Evolutionary conservation across 1,140 invertebrate genomes (phyloP).

Genomic region (Drosophila sturtevanti): DNA sequence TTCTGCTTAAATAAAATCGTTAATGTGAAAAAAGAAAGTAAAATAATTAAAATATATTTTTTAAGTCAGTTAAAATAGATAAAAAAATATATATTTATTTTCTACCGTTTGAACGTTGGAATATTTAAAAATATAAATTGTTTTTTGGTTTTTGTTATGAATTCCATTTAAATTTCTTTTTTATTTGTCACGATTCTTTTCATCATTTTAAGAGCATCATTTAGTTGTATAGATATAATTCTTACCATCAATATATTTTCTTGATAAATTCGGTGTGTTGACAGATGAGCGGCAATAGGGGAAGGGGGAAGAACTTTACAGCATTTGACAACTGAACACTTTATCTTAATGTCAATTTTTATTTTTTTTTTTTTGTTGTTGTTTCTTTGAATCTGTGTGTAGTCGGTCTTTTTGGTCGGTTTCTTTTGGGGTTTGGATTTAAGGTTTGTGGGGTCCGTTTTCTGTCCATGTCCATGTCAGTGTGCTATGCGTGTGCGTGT

Average conservation of each 20-base stretch:
- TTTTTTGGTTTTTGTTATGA: too few relatives aligned
- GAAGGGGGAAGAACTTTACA: constrained; percentile 42
- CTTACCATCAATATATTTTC: constrained; percentile 24
- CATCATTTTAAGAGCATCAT: constrained; percentile 10
- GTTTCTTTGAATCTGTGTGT: constrained; percentile 24
- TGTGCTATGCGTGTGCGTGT: too few relatives aligned
- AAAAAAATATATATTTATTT: too few relatives aligned
- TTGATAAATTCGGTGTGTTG: constrained; percentile 33
- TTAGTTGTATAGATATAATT: constrained; percentile 21
- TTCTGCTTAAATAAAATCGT: too few relatives aligned
- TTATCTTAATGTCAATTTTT: constrained; percentile 75
- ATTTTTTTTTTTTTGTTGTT: constrained; percentile 43
- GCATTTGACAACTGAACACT: constrained; percentile 62
- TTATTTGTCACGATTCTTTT: not conserved
- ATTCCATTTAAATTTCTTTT: too few relatives aligned
- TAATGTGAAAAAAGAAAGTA: too few relatives aligned
- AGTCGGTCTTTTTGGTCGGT: constrained; percentile 20
- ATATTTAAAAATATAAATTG: too few relatives aligned
- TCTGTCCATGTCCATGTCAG: too few relatives aligned
- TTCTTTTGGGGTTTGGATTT: constrained; percentile 2
- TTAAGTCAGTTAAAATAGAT: too few relatives aligned
- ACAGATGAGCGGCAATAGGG: constrained; percentile 37
- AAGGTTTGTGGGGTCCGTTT: constrained; percentile 10
- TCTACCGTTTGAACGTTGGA: too few relatives aligned
- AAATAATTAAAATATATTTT: too few relatives aligned